Evolutionary conservation across 1,140 invertebrate species (phyloP).

Genomic region (Zaprionus ghesquierei): DNA sequence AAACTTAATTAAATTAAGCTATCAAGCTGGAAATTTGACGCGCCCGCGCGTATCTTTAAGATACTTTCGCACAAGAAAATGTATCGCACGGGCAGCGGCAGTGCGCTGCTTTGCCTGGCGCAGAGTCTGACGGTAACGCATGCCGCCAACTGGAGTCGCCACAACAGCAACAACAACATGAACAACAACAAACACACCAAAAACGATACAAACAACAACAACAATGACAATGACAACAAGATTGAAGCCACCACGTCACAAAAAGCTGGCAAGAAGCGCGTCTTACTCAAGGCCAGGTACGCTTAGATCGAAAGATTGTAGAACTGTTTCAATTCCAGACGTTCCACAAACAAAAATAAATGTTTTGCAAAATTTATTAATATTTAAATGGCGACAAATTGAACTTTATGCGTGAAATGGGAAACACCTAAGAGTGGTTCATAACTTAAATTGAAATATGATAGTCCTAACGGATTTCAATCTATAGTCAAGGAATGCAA

Average conservation of each 20-base stretch:
- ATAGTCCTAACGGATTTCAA: too few relatives aligned
- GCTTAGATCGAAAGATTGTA: background rate
- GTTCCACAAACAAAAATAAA: too few relatives aligned
- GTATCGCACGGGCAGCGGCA: constrained; percentile 32
- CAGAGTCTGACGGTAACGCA: constrained; percentile 16
- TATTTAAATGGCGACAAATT: too few relatives aligned
- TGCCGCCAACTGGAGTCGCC: constrained; percentile 10
- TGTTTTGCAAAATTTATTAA: too few relatives aligned
- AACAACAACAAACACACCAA: background rate
- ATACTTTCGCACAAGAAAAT: constrained; percentile 14
- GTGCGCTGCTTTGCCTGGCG: constrained; percentile 28
- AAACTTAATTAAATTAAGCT: constrained; percentile 44
- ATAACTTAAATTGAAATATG: too few relatives aligned
- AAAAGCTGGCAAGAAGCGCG: background rate
- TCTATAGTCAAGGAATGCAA: too few relatives aligned
- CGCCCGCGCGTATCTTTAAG: constrained; percentile 12
- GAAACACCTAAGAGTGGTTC: too few relatives aligned
- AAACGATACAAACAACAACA: background rate
- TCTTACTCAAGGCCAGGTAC: constrained; percentile 34
- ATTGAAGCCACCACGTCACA: background rate
- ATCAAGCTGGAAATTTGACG: constrained; percentile 22
- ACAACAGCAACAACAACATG: background rate
- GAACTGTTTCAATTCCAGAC: background rate
- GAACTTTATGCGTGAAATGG: too few relatives aligned
- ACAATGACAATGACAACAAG: background rate